Base-by-base conservation (phyloP, 2,797 vertebrate species). In the Bovichtus diacanthus region DNA sequence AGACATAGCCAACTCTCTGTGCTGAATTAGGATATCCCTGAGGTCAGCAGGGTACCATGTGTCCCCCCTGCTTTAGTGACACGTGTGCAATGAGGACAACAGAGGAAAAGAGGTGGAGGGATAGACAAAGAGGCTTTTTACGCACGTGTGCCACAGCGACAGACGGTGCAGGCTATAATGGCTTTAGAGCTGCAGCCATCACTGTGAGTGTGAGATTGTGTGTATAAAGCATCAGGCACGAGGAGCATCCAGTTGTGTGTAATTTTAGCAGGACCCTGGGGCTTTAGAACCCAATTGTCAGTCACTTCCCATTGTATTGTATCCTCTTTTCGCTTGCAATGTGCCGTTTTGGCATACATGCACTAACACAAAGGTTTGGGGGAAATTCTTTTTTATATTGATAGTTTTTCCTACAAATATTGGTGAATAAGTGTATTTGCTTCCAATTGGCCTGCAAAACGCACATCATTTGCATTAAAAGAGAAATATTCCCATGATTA, bases 1-100 rank as follows among this genome's bases (percentile, higher is more conserved):
- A 51, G 44, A 63, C 60, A 62, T 27, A 54, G 64, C 38, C 53
- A 61, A 46, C 65, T 75, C 34, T 83, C 58, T 65, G 56, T 56
- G 60, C 79, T 83, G 88, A 92, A 87, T 74, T 75, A 34, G 82
- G 71, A 65, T 75, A 74, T 80, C 76, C 71, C 73, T 69, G 41
- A 87, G 90, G 91, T 90, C 84, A 83, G 83, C 80, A 84, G 85
- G 70, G 36, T 77, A 78, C 94, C 94, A 95, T 95, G 94, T 95
- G 94, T 92, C 89, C 82, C 80, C 80, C 31, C 62, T 80, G 83
- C 80, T 91, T 81, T 74, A 62, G 84, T 91, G 91, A 92, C 94
- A 92, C 90, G 82, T 94, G 94, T 89, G 79, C 80, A 78, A 56
- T 15, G 56, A 87, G 85, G 86, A 71, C 75, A 86, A 81, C 74